phyloP scores from a whole-genome alignment of 2,797 vertebrate genomes.

The Rhabdomys pumilio region DNA sequence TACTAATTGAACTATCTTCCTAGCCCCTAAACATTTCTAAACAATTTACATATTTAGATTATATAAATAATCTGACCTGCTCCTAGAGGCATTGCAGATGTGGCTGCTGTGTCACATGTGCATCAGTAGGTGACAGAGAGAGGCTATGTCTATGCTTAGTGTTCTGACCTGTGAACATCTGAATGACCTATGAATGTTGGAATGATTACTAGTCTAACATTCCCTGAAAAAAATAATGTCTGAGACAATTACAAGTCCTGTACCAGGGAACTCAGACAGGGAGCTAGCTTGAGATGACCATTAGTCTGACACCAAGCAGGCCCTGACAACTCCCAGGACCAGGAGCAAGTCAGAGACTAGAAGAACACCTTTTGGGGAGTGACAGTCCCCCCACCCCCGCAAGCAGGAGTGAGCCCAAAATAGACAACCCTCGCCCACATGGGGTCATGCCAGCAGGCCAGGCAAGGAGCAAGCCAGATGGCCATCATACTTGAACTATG shows the following conservation, averaged over 20 bases:
- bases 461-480: neutral
- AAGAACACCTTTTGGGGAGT: neutral
- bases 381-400: neutral
- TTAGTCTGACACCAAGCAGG: neutral
- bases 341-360: neutral
- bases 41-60: slow-evolving; percentile 37
- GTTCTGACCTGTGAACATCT: neutral
- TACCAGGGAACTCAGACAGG: neutral
- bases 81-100: neutral
- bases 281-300: neutral
- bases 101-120: neutral
- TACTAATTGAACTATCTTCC: neutral
- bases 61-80: neutral
- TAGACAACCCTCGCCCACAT: neutral
- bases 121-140: neutral
- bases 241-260: neutral
- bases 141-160: neutral
- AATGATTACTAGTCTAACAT: neutral
- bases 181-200: neutral
- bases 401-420: neutral
- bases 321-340: neutral
- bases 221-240: neutral
- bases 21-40: neutral
- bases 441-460: neutral
- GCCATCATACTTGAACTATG: neutral